A percentile compares a stretch with the other conserved stretches of the same genome.
Evolutionary conservation across 1,140 invertebrate species (phyloP).

Genomic region (Sinonovacula constricta): DNA sequence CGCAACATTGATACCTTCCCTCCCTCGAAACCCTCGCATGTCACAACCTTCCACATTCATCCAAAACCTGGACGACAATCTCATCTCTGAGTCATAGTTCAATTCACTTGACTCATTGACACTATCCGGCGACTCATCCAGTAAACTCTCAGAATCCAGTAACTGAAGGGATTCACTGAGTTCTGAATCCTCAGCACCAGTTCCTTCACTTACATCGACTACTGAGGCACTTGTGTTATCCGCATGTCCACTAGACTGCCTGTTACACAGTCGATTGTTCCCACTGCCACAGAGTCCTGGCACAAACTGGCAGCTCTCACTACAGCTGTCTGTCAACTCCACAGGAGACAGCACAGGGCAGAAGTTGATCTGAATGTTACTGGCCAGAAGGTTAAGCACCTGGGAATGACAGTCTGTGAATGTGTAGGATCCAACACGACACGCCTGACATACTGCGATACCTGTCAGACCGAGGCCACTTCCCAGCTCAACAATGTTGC

Average conservation of each 20-base stretch:
- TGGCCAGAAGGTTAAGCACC: conserved; percentile 69
- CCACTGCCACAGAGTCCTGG: background rate
- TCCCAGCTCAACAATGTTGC: conserved; percentile 69
- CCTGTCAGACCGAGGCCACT: conserved; percentile 74
- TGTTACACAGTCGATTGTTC: background rate
- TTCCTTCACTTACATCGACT: background rate
- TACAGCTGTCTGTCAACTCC: background rate
- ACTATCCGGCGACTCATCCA: background rate
- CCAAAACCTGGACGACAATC: background rate
- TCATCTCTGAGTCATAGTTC: background rate
- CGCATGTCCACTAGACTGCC: background rate
- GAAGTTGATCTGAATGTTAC: conserved; percentile 71
- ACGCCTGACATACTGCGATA: conserved; percentile 64
- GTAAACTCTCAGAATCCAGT: background rate
- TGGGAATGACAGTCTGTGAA: conserved; percentile 73
- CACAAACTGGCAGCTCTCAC: background rate
- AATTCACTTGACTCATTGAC: background rate
- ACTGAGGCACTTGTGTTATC: background rate
- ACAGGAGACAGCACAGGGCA: background rate
- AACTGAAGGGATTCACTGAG: conserved; percentile 1
- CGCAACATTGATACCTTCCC: conserved; percentile 38
- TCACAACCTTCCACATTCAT: background rate
- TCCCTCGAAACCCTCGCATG: background rate
- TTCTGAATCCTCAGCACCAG: background rate
- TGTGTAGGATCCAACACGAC: conserved; percentile 61